Conservation (phyloP, 2,888 invertebrate species). For the Himalopsyche kuldschensis region DNA sequence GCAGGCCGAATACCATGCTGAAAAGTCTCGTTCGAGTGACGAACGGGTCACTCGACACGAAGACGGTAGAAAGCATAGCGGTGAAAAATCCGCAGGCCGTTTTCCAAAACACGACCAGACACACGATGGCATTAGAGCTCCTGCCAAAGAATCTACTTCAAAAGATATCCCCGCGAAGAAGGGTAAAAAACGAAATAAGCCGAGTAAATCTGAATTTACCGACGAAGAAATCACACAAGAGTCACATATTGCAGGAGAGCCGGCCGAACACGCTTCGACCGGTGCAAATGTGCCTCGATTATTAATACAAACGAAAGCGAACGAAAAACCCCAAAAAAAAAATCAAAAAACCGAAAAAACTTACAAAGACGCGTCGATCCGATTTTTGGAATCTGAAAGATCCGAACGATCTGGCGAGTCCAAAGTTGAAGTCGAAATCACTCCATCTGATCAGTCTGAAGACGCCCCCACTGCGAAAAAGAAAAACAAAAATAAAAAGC, state of each 20-base stretch:
- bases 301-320: slow-evolving; percentile 14
- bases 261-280: slow-evolving; percentile 12
- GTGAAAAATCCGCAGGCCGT: slow-evolving; percentile 15
- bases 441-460: slow-evolving; percentile 34
- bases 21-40: slow-evolving; percentile 44
- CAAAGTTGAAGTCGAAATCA: background rate
- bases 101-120: slow-evolving; percentile 15
- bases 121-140: slow-evolving; percentile 22
- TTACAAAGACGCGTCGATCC: background rate
- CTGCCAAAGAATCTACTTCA: slow-evolving; percentile 21
- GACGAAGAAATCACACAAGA: slow-evolving; percentile 19
- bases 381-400: background rate
- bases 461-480: slow-evolving; percentile 27
- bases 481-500: slow-evolving; percentile 37
- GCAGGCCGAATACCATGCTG: slow-evolving; percentile 11
- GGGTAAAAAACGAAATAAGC: slow-evolving; percentile 35
- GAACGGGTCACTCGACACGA: slow-evolving; percentile 33
- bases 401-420: background rate
- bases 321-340: slow-evolving; percentile 12
- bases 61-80: slow-evolving; percentile 26
- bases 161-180: slow-evolving; percentile 35
- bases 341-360: background rate
- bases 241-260: slow-evolving; percentile 26
- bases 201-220: slow-evolving; percentile 37
- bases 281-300: background rate